These are phyloP conservation scores for Galerucella pusilla DNA, from an alignment of 2,888 invertebrate genomes.

Conservation along the genomic window DNA sequence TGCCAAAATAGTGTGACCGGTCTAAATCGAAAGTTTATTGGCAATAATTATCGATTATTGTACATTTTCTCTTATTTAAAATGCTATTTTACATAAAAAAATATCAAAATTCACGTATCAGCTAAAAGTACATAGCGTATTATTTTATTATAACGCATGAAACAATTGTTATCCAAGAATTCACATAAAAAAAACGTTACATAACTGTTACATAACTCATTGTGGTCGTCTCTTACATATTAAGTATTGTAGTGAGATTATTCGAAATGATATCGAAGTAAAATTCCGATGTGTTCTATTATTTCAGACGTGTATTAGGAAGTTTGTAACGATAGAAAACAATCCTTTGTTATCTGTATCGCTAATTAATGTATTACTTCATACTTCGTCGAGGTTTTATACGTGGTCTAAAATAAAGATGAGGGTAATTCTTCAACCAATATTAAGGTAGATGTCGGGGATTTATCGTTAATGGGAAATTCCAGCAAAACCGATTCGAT, in stretches of 20 bases:
- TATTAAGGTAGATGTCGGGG: too few species aligned
- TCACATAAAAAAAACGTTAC: constrained; percentile 18
- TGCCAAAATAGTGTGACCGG: too few species aligned
- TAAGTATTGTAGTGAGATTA: constrained; percentile 6
- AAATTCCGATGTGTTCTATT: not conserved
- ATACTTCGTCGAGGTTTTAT: not conserved
- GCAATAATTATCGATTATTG: too few species aligned
- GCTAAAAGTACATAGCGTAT: not conserved
- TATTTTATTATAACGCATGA: not conserved
- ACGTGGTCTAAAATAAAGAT: not conserved
- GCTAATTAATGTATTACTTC: not conserved
- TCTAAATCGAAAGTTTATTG: too few species aligned
- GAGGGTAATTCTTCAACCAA: too few species aligned
- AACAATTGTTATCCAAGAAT: constrained; percentile 9
- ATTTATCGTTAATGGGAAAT: too few species aligned
- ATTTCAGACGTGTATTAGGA: not conserved
- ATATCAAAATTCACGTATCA: too few species aligned
- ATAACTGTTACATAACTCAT: not conserved
- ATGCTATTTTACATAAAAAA: too few species aligned
- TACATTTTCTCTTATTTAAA: too few species aligned
- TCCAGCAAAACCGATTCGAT: too few species aligned
- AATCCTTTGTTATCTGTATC: not conserved
- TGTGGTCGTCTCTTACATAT: constrained; percentile 9
- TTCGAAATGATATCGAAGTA: not conserved
- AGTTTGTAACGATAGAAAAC: not conserved